Evolutionary conservation across 2,888 invertebrate genomes (phyloP).

Genomic region (Scelioninae gen. 1): DNA sequence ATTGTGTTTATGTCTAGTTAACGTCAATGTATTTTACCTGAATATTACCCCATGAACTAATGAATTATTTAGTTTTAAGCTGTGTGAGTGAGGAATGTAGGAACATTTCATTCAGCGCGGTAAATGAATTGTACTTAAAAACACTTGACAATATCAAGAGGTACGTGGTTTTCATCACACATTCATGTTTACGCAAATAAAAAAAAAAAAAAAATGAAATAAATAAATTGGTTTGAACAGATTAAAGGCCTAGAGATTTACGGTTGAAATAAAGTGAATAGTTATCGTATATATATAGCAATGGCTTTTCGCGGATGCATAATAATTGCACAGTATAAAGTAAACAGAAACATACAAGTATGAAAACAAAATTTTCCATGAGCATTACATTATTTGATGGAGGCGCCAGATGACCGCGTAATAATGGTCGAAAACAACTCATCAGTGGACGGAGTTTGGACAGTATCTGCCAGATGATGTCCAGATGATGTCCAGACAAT

Average conservation of each 20-base stretch:
- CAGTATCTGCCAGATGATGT: no score
- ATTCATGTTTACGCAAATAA: conserved; percentile 15
- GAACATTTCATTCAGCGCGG: conserved; percentile 11
- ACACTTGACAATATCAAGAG: conserved; percentile 23
- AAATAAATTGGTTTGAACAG: conserved; percentile 29
- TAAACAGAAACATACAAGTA: no score
- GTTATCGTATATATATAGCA: background rate
- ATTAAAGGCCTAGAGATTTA: conserved; percentile 15
- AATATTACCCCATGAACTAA: conserved; percentile 1
- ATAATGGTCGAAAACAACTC: background rate
- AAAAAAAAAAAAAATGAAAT: conserved; percentile 15
- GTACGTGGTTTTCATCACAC: conserved; percentile 27
- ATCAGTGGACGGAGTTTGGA: no score
- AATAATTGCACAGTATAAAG: no score
- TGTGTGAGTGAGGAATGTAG: conserved; percentile 4
- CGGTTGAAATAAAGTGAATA: conserved; percentile 5
- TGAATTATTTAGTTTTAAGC: conserved; percentile 6
- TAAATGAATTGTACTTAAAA: conserved; percentile 34
- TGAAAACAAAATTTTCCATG: background rate
- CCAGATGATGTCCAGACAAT: no score
- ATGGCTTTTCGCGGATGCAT: no score
- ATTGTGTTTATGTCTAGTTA: no score
- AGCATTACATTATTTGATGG: background rate
- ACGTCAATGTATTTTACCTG: no score
- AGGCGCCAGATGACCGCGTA: background rate